These are phyloP conservation scores for Thripadectes ignobilis DNA, from an alignment of 2,797 vertebrate species.

Conservation along the genomic window DNA sequence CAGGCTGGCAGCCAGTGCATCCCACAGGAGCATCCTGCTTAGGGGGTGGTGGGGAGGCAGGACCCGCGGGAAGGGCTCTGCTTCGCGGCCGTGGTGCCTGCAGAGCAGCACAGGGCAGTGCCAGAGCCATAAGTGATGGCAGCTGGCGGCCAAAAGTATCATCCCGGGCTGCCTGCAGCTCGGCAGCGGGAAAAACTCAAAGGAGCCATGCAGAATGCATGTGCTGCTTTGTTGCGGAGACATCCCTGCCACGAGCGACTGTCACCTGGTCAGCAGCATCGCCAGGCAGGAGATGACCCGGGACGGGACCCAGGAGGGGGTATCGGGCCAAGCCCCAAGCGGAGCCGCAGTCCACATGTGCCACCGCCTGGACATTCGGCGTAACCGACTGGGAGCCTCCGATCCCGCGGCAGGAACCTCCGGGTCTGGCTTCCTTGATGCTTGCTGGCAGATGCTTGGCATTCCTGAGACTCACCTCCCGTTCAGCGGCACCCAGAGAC, in stretches of 20 bases:
- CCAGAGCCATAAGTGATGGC: rapidly evolving
- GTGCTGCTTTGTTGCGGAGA: neutral
- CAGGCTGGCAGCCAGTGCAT: neutral
- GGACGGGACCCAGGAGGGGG: neutral
- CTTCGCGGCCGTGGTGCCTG: neutral
- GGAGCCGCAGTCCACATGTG: slow-evolving; percentile 2
- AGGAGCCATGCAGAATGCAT: rapidly evolving
- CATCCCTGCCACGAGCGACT: rapidly evolving
- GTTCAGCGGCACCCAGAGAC: rapidly evolving
- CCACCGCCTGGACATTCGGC: slow-evolving; percentile 49
- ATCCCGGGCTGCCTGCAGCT: neutral
- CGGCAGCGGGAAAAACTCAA: rapidly evolving
- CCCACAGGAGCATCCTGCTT: neutral
- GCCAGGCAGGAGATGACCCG: neutral
- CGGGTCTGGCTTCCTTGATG: no score
- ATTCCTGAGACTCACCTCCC: neutral
- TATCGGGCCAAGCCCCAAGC: rapidly evolving
- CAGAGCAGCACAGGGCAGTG: neutral
- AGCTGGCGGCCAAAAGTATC: neutral
- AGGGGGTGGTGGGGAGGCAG: neutral
- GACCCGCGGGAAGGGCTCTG: neutral
- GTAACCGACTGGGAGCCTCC: neutral
- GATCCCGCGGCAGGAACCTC: neutral
- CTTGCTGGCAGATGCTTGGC: neutral
- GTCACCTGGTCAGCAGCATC: neutral